These are phyloP conservation scores for Parascotia fuliginaria DNA, from an alignment of 2,888 invertebrate species.

Conservation along the genomic window DNA sequence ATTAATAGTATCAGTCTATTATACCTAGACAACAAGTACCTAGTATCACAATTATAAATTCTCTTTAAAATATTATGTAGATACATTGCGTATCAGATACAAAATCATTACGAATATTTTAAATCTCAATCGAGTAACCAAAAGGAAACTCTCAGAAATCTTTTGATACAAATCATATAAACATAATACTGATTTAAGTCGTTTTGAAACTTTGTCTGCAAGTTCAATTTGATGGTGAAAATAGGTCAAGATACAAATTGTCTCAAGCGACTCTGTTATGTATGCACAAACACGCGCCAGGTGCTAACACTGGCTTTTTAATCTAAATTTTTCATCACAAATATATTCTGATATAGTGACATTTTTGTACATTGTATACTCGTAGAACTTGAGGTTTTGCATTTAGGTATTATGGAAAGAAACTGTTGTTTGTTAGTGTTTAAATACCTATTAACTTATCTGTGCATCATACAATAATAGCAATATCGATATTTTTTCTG, in stretches of 20 bases:
- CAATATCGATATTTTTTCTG: too few species aligned
- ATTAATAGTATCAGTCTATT: too few species aligned
- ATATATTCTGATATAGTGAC: too few species aligned
- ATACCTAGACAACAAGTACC: too few species aligned
- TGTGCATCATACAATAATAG: too few species aligned
- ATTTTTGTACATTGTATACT: too few species aligned
- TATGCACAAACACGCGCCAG: slow-evolving; percentile 8
- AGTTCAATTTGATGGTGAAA: slow-evolving; percentile 25
- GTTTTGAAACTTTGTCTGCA: slow-evolving; percentile 17
- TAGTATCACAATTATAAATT: too few species aligned
- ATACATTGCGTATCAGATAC: slow-evolving; percentile 1
- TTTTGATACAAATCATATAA: slow-evolving; percentile 33
- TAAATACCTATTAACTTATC: too few species aligned
- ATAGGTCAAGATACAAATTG: slow-evolving; percentile 22
- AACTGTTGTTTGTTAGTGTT: too few species aligned
- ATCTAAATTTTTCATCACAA: not conserved
- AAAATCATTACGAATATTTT: slow-evolving; percentile 40
- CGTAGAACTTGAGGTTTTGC: too few species aligned
- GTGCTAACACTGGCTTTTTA: not conserved
- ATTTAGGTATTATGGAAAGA: too few species aligned
- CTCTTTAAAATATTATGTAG: not conserved
- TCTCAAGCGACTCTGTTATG: not conserved
- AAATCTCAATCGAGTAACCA: slow-evolving; percentile 29
- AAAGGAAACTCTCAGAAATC: slow-evolving; percentile 12
- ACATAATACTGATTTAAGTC: too few species aligned